A percentile compares a stretch with the other conserved stretches of the same genome.
Evolutionary conservation across 2,797 vertebrate genomes (phyloP).

Genomic region (Etheostoma perlongum): DNA sequence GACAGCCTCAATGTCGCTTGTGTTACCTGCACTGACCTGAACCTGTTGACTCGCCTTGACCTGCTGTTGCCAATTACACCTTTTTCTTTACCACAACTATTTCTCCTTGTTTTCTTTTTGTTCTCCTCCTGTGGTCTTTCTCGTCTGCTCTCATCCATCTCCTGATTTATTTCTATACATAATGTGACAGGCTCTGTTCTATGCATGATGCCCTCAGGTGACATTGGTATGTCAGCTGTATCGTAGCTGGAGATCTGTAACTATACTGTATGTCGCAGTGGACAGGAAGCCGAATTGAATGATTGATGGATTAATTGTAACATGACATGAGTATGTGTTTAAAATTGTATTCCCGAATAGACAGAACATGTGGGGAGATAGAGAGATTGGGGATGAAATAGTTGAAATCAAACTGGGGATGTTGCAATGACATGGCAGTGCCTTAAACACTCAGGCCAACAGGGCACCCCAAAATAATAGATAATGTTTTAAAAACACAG

Average conservation of each 20-base stretch:
- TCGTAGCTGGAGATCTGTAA: slow-evolving; percentile 5
- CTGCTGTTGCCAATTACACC: neutral
- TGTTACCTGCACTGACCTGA: slow-evolving; percentile 28
- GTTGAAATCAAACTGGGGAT: neutral
- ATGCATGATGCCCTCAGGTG: slow-evolving; percentile 88
- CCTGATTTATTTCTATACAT: slow-evolving; percentile 29
- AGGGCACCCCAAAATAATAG: neutral
- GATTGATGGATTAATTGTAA: neutral
- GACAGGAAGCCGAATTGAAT: neutral
- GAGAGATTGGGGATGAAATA: neutral
- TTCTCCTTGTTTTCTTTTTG: slow-evolving; percentile 17
- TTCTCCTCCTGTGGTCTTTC: slow-evolving; percentile 2
- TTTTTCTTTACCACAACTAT: neutral
- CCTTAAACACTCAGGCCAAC: too few relatives aligned
- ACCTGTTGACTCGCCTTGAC: slow-evolving; percentile 17
- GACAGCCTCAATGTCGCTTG: neutral
- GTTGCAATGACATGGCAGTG: neutral
- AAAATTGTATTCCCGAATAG: too few relatives aligned
- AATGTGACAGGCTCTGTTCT: slow-evolving; percentile 86
- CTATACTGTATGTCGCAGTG: neutral
- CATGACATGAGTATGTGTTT: neutral
- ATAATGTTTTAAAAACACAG: neutral
- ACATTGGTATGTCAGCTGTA: slow-evolving; percentile 85
- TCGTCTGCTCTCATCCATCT: slow-evolving; percentile 9
- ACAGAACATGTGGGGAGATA: neutral